phyloP scores from a whole-genome alignment of 2,113 vertebrate species.

The Circaetus gallicus region DNA sequence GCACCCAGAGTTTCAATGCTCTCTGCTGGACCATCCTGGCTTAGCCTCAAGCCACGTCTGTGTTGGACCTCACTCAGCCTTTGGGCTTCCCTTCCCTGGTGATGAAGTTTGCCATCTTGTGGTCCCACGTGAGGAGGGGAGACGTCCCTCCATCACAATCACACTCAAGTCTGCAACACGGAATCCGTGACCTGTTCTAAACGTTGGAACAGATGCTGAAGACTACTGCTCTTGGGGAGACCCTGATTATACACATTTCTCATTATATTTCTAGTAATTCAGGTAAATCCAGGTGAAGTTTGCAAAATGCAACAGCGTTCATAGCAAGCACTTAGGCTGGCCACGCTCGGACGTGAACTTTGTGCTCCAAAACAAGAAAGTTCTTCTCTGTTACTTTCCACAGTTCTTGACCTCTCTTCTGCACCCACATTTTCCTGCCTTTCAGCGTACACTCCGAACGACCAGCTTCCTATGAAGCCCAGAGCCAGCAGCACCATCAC shows the following conservation, averaged over 20 bases:
- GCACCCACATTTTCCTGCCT: neutral
- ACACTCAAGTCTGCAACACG: neutral
- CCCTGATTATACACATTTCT: neutral
- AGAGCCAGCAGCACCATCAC: neutral
- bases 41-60: neutral
- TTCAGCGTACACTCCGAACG: rapidly evolving
- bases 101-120: neutral
- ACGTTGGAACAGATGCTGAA: neutral
- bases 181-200: neutral
- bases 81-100: neutral
- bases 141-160: neutral
- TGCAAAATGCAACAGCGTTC: neutral
- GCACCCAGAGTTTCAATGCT: neutral
- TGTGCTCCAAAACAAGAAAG: neutral
- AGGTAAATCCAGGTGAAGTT: neutral
- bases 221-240: neutral
- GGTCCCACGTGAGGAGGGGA: neutral
- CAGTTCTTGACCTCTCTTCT: neutral
- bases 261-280: neutral
- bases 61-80: neutral
- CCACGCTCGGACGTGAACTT: rapidly evolving
- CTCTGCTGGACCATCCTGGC: neutral
- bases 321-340: neutral
- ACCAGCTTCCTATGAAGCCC: neutral
- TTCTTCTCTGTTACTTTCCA: neutral